phyloP scores from a whole-genome alignment of 2,113 vertebrate species.

The Climacteris rufus region DNA sequence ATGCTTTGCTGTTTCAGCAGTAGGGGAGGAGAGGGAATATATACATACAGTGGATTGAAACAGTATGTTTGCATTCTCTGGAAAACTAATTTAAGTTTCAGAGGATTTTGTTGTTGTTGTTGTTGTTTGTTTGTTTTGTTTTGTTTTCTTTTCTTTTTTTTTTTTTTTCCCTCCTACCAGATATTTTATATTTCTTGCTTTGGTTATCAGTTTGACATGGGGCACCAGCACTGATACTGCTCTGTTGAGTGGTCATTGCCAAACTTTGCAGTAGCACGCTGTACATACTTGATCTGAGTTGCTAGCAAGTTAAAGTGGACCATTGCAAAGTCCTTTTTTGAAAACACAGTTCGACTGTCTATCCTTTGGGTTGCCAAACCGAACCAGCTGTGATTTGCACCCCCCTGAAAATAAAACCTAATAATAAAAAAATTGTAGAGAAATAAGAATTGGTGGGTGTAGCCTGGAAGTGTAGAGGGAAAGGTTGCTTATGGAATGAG shows the following conservation, averaged over 20 bases:
- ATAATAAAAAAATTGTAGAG: not conserved
- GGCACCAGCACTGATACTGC: not conserved
- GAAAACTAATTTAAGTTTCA: not conserved
- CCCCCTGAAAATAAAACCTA: not conserved
- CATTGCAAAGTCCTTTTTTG: not conserved
- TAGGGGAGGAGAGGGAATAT: not conserved
- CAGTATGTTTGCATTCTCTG: not conserved
- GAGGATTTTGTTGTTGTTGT: not conserved
- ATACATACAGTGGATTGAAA: not conserved
- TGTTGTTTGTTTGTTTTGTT: not conserved
- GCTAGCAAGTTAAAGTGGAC: not conserved
- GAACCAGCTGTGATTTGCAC: not conserved
- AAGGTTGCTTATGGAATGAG: not conserved
- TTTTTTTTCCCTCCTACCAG: not conserved
- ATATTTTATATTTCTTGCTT: not conserved
- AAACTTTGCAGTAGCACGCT: not conserved
- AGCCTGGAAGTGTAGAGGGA: not conserved
- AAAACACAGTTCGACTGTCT: not conserved
- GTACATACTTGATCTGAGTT: not conserved
- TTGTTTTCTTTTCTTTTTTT: not conserved
- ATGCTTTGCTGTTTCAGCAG: slow-evolving; percentile 46
- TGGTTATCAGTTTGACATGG: not conserved
- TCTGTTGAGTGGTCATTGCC: not conserved
- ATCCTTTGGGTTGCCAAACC: not conserved
- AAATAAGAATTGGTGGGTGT: not conserved